Base-by-base conservation (phyloP, 2,888 invertebrate species). In the Ganaspis brasiliensis region DNA sequence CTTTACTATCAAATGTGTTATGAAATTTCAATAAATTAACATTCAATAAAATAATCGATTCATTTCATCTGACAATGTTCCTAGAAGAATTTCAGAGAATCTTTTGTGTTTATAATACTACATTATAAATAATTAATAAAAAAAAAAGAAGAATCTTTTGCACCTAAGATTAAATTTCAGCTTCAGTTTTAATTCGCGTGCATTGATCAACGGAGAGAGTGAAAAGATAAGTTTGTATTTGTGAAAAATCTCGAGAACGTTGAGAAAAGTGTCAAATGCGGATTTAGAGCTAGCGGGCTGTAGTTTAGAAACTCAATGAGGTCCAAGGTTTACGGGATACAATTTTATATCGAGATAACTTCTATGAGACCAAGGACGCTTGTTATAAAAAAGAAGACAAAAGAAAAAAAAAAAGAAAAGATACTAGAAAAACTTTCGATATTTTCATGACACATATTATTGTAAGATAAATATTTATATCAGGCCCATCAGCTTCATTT, bases 261-360 rank as follows among this genome's bases (percentile, higher is more conserved):
- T 24, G 40, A 67, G 40, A 45, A 67, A 67, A 67, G n/a, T 24
- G 37, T 67, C 40, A 67, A 45, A 67, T 37, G 63, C n/a, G 24
- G 21, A 67, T 45, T 2, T 2, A 67, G 37, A 67, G 67, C 67
- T 67, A 40, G 67, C 21, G 40, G 67, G 67, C 21, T 24, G 45
- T 67, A 67, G 55, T 57, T 55, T 55, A 71, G 82, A 83, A 87
- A 83, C 79, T 79, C 83, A 81, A 82, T 57, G 87, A 82, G 90
- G 90, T 90, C 89, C 90, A 90, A 90, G 90, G 90, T 90, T 90
- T 85, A 89, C 83, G 89, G 90, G 90, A 89, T 89, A 90, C 90
- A 90, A 90, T 90, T 90, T 90, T 90, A 85, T 90, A 87, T 86
- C 73, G 72, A 70, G 75, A 76, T 76, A 67, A 37, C 21, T 40